Base-by-base conservation (phyloP, 2,797 vertebrate genomes). In the Ibycter americanus region DNA sequence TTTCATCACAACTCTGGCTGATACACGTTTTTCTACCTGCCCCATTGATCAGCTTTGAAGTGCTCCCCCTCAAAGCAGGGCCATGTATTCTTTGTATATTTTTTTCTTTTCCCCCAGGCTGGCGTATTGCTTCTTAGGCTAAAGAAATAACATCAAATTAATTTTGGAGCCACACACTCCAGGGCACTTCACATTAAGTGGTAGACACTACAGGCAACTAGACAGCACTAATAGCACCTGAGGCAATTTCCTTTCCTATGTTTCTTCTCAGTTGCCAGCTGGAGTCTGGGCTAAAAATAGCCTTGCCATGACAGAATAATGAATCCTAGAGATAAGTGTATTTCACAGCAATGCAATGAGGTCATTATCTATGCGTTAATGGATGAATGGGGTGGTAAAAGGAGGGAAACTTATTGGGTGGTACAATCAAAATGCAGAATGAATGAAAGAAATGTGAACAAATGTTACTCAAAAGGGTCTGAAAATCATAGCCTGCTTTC, bases 251-350 rank as follows among this genome's bases (percentile, higher is more conserved):
- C 87, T 94, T 95, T 71, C 94, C 71, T 95, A 72, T 91, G 91
- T 82, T 89, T 95, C 92, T 95, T 94, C 74, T 77, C 67, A 91
- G 74, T 94, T 93, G 52, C 83, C 95, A 96, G 88, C 91, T 96
- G 96, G 93, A 93, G 85, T 74, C 95, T 73, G 67, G 68, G 42
- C 93, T 96, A 97, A 96, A 97, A 96, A 93, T 88, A 96, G 56
- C 84, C 32, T 66, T 84, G 59, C 58, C 61, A 42, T 95, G 94
- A 94, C 96, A 97, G 89, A 94, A 90, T 87, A 94, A 97, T 76
- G 90, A 97, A 97, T 93, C 89, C 92, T 74, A 77, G 68, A 2
- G 19, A 96, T 90, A 96, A 97, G 86, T 52, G 54, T 74, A 81
- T 79, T 96, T 58, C 3, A 0, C 58, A 71, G 97, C 38, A 94